phyloP scores from a whole-genome alignment of 2,113 vertebrate genomes.

The Chrysochloris asiatica region DNA sequence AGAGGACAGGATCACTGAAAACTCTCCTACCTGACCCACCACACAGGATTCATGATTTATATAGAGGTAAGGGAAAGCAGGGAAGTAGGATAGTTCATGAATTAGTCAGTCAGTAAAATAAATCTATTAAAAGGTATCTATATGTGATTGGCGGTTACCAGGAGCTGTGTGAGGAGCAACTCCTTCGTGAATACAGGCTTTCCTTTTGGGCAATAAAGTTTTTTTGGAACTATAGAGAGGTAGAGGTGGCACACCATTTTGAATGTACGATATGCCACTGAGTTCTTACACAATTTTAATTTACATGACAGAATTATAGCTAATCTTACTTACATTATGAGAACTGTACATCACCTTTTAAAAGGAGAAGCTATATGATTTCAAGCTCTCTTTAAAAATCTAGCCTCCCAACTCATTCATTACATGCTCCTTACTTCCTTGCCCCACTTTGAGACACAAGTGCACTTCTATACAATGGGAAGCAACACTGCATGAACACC shows the following conservation, averaged over 20 bases:
- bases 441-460: background rate
- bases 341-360: background rate
- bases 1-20: background rate
- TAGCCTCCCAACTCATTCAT: background rate
- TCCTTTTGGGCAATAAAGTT: background rate
- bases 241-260: background rate
- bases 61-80: conserved; percentile 12
- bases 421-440: background rate
- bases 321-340: background rate
- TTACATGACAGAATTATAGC: background rate
- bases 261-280: background rate
- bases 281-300: background rate
- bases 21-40: background rate
- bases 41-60: background rate
- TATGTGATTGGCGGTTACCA: background rate
- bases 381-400: conserved; percentile 25
- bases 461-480: background rate
- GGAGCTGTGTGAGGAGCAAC: background rate
- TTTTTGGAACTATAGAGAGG: background rate
- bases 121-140: conserved; percentile 1
- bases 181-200: background rate
- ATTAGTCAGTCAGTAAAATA: conserved; percentile 16
- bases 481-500: background rate
- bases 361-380: background rate
- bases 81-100: background rate